Evolutionary conservation across 2,797 vertebrate species (phyloP).

Genomic region (Gallinago nigripennis): DNA sequence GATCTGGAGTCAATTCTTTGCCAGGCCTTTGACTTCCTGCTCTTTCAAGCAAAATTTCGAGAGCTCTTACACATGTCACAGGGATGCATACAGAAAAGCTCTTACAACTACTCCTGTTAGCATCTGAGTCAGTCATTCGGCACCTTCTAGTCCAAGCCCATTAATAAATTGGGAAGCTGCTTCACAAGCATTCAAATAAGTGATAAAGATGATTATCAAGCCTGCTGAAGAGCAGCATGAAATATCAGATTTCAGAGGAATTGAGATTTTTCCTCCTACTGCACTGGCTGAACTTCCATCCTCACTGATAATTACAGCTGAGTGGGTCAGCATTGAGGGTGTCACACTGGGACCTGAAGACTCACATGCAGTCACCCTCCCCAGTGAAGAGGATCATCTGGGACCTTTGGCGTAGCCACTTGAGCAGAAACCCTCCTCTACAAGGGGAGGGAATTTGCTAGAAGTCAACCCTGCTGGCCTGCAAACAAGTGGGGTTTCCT

Average conservation of each 20-base stretch:
- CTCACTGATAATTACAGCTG: not conserved
- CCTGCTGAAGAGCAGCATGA: not conserved
- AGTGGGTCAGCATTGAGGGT: not conserved
- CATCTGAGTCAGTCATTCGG: not conserved
- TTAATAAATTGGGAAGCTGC: not conserved
- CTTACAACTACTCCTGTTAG: not conserved
- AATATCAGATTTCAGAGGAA: not conserved
- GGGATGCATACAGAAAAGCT: not conserved
- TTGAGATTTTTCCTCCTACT: not conserved
- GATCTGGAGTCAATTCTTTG: not conserved
- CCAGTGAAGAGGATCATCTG: not conserved
- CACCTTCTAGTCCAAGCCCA: not conserved
- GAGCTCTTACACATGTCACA: not conserved
- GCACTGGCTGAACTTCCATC: not conserved
- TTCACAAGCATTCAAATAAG: not conserved
- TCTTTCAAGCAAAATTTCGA: rapidly evolving
- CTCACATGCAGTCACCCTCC: not conserved
- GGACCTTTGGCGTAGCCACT: not conserved
- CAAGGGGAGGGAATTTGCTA: rapidly evolving
- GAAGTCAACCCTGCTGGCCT: not conserved
- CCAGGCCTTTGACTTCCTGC: not conserved
- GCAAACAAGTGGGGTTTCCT: not conserved
- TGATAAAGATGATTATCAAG: not conserved
- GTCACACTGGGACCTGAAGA: not conserved
- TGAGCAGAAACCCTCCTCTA: not conserved